A percentile compares a stretch with the other conserved stretches of the same genome.
Conservation (phyloP, 2,888 invertebrate species). For the Anthrax anthrax region DNA sequence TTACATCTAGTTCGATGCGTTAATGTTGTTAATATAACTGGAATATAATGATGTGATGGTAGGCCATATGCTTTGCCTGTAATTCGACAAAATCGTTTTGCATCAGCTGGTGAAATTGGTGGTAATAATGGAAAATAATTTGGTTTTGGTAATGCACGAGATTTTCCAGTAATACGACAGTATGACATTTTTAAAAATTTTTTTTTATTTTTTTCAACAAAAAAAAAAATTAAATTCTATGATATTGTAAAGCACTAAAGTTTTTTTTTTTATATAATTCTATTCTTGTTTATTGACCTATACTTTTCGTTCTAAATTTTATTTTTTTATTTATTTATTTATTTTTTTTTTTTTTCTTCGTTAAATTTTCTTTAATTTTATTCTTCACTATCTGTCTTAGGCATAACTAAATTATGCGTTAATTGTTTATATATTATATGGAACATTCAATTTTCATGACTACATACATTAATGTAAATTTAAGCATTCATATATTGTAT, state of each 20-base stretch:
- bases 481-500: too few relatives aligned
- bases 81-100: slow-evolving; percentile 61
- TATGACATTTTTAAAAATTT: slow-evolving; percentile 41
- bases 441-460: too few relatives aligned
- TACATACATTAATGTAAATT: too few relatives aligned
- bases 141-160: slow-evolving; percentile 63
- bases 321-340: too few relatives aligned
- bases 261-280: background rate
- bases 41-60: slow-evolving; percentile 64
- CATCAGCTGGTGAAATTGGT: slow-evolving; percentile 71
- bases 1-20: slow-evolving; percentile 42
- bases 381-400: too few relatives aligned
- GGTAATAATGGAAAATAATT: slow-evolving; percentile 69
- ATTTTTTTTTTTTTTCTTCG: too few relatives aligned
- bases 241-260: too few relatives aligned
- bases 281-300: background rate
- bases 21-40: slow-evolving; percentile 46
- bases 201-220: background rate
- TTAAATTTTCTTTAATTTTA: too few relatives aligned
- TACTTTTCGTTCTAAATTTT: too few relatives aligned
- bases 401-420: too few relatives aligned
- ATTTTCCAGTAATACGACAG: slow-evolving; percentile 69
- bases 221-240: too few relatives aligned
- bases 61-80: slow-evolving; percentile 63
- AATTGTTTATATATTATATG: too few relatives aligned